Evolutionary conservation across 2,113 vertebrate genomes (phyloP).

Genomic region (Sinosuthora webbiana): DNA sequence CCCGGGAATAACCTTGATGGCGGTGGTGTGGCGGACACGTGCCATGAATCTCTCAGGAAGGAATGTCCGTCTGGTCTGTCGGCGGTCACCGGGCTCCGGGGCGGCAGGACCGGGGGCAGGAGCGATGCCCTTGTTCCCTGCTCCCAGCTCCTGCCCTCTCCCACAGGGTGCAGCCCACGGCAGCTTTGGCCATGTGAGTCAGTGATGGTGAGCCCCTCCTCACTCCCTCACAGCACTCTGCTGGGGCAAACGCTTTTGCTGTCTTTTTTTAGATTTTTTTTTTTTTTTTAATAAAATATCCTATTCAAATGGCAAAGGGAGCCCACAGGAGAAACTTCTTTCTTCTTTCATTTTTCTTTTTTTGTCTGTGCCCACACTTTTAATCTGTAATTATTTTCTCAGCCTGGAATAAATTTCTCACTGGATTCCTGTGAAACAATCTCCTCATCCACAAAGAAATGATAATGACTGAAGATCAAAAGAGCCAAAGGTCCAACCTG

Average conservation of each 20-base stretch:
- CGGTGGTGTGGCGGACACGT: not conserved
- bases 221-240: not conserved
- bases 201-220: not conserved
- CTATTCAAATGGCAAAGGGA: not conserved
- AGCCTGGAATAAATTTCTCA: not conserved
- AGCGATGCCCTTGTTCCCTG: no score
- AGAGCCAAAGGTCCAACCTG: not conserved
- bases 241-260: not conserved
- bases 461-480: not conserved
- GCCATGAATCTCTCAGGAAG: not conserved
- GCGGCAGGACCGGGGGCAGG: not conserved
- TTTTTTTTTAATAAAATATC: not conserved
- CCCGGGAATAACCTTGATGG: not conserved
- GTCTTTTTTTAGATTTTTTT: no score
- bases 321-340: not conserved
- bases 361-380: not conserved
- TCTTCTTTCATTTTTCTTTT: no score
- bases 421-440: not conserved
- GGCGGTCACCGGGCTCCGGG: not conserved
- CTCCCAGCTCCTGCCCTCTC: not conserved
- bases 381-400: not conserved
- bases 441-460: not conserved
- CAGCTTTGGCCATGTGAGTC: rapidly evolving
- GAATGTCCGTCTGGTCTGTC: not conserved
- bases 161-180: rapidly evolving